Evolutionary conservation across 2,113 vertebrate genomes (phyloP).

Genomic region (Proteles cristata): DNA sequence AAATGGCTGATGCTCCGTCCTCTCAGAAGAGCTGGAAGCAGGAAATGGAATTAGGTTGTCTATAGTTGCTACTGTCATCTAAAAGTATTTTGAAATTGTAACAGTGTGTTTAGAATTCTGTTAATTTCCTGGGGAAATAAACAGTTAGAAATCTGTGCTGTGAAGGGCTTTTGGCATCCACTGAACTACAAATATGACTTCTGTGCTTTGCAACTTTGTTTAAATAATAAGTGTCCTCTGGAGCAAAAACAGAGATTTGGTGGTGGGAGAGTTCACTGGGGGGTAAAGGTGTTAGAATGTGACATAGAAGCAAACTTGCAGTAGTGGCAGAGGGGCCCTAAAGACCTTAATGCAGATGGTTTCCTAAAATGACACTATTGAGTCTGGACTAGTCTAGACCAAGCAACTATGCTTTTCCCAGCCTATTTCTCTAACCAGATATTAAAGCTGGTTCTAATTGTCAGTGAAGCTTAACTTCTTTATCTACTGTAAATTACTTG

Average conservation of each 20-base stretch:
- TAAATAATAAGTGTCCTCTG: not conserved
- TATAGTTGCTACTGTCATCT: not conserved
- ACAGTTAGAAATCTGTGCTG: not conserved
- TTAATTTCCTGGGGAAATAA: slow-evolving; percentile 46
- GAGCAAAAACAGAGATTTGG: slow-evolving; percentile 1
- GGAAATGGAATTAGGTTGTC: slow-evolving; percentile 42
- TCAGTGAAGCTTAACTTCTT: slow-evolving; percentile 57
- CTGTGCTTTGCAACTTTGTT: not conserved
- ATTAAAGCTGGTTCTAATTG: slow-evolving; percentile 54
- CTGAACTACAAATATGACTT: not conserved
- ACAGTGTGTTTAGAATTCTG: slow-evolving; percentile 30
- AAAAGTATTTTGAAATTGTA: slow-evolving; percentile 26
- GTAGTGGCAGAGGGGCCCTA: not conserved
- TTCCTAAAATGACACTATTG: not conserved
- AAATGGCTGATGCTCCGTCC: not conserved
- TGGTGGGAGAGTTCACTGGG: not conserved
- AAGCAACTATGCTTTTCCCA: not conserved
- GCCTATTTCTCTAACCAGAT: not conserved
- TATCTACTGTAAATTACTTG: slow-evolving; percentile 64
- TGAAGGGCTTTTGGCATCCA: not conserved
- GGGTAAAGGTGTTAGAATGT: not conserved
- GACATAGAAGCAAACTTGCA: not conserved
- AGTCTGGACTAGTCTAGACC: not conserved
- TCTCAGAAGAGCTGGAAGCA: not conserved
- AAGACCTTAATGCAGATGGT: not conserved